Evolutionary conservation across 2,113 vertebrate genomes (phyloP).

Genomic region (Heloderma charlesbogerti): DNA sequence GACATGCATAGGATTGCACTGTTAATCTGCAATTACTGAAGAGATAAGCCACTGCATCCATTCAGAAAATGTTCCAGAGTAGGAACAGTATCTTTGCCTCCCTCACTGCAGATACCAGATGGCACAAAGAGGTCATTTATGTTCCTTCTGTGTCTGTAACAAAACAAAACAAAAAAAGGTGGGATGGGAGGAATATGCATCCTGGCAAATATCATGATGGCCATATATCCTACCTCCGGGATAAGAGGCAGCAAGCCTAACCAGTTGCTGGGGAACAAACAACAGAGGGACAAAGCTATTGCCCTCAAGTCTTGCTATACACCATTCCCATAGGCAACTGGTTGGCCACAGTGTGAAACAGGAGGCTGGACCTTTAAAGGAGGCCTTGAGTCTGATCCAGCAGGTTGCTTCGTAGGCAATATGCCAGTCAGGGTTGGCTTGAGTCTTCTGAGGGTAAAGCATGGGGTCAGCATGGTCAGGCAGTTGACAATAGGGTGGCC

Average conservation of each 20-base stretch:
- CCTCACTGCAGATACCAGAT: not conserved
- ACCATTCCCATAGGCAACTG: too few relatives aligned
- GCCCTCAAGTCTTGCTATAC: too few relatives aligned
- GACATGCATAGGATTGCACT: too few relatives aligned
- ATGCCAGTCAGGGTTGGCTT: too few relatives aligned
- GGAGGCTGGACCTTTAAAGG: not conserved
- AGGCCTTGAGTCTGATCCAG: not conserved
- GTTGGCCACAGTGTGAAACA: not conserved
- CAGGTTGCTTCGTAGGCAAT: not conserved
- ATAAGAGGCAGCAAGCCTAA: not conserved
- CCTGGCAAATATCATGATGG: not conserved
- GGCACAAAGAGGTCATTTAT: not conserved
- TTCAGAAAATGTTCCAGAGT: not conserved
- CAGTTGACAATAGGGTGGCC: too few relatives aligned
- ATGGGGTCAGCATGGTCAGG: too few relatives aligned
- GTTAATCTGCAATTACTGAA: not conserved
- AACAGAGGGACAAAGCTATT: too few relatives aligned
- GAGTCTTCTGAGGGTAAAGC: too few relatives aligned
- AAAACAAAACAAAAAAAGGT: not conserved
- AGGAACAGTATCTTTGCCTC: not conserved
- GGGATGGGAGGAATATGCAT: not conserved
- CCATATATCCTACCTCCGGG: not conserved
- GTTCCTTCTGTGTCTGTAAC: not conserved
- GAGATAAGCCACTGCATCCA: not conserved
- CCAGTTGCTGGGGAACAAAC: not conserved